phyloP scores from a whole-genome alignment of 2,888 invertebrate genomes.

The Ceraclea dissimilis region DNA sequence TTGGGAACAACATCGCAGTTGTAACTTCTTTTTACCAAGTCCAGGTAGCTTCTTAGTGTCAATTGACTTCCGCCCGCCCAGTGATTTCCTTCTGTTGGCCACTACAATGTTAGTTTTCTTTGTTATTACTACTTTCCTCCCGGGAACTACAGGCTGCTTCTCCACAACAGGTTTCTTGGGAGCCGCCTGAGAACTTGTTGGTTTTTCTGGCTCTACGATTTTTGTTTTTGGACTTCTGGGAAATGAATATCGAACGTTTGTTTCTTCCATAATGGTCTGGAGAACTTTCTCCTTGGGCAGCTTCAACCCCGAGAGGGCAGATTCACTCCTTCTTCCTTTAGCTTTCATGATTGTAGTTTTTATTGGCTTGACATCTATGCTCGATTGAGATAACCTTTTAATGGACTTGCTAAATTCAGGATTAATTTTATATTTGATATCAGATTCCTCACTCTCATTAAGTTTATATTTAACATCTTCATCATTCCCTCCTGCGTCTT shows the following conservation, averaged over 20 bases:
- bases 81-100: slow-evolving; percentile 15
- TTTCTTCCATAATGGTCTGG: slow-evolving; percentile 21
- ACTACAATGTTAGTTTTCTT: slow-evolving; percentile 10
- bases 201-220: not conserved
- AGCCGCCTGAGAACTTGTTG: not conserved
- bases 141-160: not conserved
- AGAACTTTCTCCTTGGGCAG: slow-evolving; percentile 13
- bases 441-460: slow-evolving; percentile 9
- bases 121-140: slow-evolving; percentile 1
- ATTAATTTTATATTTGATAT: slow-evolving; percentile 21
- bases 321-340: slow-evolving; percentile 12
- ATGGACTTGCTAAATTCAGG: slow-evolving; percentile 14
- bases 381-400: slow-evolving; percentile 11
- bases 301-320: slow-evolving; percentile 12
- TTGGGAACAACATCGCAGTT: slow-evolving; percentile 15
- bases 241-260: slow-evolving; percentile 20
- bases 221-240: slow-evolving; percentile 18
- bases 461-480: slow-evolving; percentile 18
- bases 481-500: not conserved
- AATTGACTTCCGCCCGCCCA: slow-evolving; percentile 20
- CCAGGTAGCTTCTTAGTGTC: slow-evolving; percentile 15
- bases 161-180: slow-evolving; percentile 1
- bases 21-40: slow-evolving; percentile 12
- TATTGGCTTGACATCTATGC: slow-evolving; percentile 4
- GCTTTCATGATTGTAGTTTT: slow-evolving; percentile 1